Evolutionary conservation across 1,140 invertebrate species (phyloP), one percentile per base, ranked within the genome.

Genomic region (Hydropsyche tenuis): DNA sequence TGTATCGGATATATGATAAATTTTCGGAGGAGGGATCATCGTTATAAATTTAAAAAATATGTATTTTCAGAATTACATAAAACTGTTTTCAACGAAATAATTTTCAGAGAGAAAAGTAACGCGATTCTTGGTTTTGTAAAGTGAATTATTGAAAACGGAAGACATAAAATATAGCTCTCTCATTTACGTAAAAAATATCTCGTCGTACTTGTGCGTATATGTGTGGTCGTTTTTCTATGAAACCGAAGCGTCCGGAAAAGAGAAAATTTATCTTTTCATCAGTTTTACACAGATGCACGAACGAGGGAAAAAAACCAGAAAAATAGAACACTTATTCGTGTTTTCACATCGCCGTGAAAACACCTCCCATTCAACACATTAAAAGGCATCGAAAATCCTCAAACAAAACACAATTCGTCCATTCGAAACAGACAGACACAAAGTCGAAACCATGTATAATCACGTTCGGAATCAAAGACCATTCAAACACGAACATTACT

Each of bases 131-230:
- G 56, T 60, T 60, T 25, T 53, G 48, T 60, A 60, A 60, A 60
- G 56, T 60, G 56, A 60, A 60, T 60, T 60, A 60, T 60, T 60
- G 56, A 60, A 60, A 60, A 27, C 56, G 56, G 56, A 60, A 60
- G 56, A 60, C 56, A 60, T 60, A 60, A 60, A 60, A 60, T 60
- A 60, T 60, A 25, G 56, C 56, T 60, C 22, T 60, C 56, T 60
- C 56, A 27, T 60, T 60, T 60, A 60, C 20, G 12, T 23, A 25
- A 23, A 60, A 60, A 60, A 23, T 60, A 37, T 37, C 30, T 37
- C 30, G 30, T 37, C 30, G 30, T 37, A 37, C 30, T 37, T 37
- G 30, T 37, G 30, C 30, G 30, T 37, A 60, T 60, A 23, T 25
- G 22, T 6, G 56, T 20, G 22, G 56, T 60, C 23, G 56, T 25